These are phyloP conservation scores for Lucinisca nassula DNA, from an alignment of 2,888 invertebrate genomes.

Conservation along the genomic window DNA sequence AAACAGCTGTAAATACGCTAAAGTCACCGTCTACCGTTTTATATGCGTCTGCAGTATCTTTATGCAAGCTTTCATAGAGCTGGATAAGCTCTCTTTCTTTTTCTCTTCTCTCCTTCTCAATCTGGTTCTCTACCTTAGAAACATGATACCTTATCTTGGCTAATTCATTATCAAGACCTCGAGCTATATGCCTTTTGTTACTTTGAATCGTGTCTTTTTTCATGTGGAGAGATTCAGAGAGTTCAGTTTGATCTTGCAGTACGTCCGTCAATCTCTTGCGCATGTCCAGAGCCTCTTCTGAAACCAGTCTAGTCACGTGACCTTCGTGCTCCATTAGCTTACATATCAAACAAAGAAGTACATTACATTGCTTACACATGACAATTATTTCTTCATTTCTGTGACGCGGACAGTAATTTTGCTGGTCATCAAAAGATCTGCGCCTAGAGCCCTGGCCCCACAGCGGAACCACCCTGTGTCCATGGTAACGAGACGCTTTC, in stretches of 20 bases:
- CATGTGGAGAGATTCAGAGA: slow-evolving; percentile 43
- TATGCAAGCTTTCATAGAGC: slow-evolving; percentile 44
- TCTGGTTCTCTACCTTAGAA: slow-evolving; percentile 49
- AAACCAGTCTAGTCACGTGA: slow-evolving; percentile 60
- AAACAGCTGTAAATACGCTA: slow-evolving; percentile 17
- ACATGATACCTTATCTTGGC: slow-evolving; percentile 48
- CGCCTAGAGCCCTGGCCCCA: background rate
- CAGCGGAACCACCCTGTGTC: slow-evolving; percentile 56
- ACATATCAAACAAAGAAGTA: slow-evolving; percentile 50
- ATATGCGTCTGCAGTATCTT: background rate
- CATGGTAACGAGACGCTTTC: slow-evolving; percentile 63
- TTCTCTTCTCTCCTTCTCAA: slow-evolving; percentile 42
- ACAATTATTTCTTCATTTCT: slow-evolving; percentile 54
- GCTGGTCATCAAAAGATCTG: background rate
- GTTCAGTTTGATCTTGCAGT: slow-evolving; percentile 43
- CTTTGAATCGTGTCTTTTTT: slow-evolving; percentile 25
- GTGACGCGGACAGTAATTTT: slow-evolving; percentile 50
- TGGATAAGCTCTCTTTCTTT: slow-evolving; percentile 43
- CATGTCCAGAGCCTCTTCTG: slow-evolving; percentile 53
- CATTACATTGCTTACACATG: slow-evolving; percentile 53
- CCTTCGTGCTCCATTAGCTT: slow-evolving; percentile 56
- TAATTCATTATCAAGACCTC: slow-evolving; percentile 48
- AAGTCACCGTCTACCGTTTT: slow-evolving; percentile 37
- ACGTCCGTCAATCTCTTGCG: slow-evolving; percentile 35
- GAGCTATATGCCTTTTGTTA: slow-evolving; percentile 38